phyloP scores from a whole-genome alignment of 2,113 vertebrate species.

The Phocoena phocoena region DNA sequence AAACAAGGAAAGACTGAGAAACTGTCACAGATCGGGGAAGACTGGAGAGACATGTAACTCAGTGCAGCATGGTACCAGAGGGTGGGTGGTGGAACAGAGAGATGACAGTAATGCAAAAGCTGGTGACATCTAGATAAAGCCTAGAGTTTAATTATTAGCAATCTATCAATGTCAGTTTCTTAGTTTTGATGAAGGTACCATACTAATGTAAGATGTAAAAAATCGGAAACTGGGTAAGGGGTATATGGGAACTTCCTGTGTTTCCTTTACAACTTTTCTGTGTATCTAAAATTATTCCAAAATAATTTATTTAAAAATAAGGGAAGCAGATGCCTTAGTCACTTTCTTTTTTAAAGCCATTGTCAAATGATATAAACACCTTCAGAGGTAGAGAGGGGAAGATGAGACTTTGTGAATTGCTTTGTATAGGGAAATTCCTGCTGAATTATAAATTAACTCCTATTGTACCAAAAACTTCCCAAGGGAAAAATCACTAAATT shows the following conservation, averaged over 20 bases:
- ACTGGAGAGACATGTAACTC: neutral
- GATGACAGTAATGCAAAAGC: neutral
- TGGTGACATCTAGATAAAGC: neutral
- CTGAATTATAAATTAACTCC: neutral
- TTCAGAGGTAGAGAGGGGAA: neutral
- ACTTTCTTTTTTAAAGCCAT: neutral
- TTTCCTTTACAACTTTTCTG: neutral
- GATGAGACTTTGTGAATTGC: neutral
- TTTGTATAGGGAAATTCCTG: neutral
- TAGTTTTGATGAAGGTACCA: neutral
- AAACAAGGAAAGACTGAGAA: neutral
- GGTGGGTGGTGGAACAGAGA: neutral
- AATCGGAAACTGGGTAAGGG: neutral
- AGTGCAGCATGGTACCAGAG: neutral
- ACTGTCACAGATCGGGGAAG: neutral
- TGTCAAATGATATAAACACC: constrained; percentile 8
- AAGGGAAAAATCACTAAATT: constrained; percentile 18
- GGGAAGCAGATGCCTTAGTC: neutral
- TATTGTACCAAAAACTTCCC: neutral
- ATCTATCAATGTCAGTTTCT: neutral
- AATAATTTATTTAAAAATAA: neutral
- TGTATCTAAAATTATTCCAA: neutral
- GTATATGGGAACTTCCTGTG: neutral
- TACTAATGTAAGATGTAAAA: neutral
- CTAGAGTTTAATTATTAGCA: neutral